A percentile compares a stretch with the other conserved stretches of the same genome.
These are phyloP conservation scores for Leptobrachium leishanense DNA, from an alignment of 2,113 vertebrate genomes.

Conservation along the genomic window DNA sequence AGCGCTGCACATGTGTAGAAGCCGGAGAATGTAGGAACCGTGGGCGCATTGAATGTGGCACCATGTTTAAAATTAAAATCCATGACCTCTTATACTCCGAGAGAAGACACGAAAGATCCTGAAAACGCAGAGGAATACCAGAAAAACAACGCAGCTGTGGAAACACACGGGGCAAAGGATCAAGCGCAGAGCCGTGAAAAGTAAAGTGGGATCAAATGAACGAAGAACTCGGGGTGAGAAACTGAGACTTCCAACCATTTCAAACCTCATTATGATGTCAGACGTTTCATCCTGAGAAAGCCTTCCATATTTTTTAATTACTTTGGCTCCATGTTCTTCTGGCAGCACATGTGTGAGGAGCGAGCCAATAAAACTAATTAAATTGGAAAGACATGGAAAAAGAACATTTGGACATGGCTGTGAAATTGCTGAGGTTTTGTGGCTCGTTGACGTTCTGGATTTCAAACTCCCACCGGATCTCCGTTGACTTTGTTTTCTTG, in stretches of 20 bases:
- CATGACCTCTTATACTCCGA: background rate
- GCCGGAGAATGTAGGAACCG: too few species aligned
- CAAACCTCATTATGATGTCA: slow-evolving; percentile 19
- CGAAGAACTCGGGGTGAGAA: background rate
- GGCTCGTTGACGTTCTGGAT: slow-evolving; percentile 6
- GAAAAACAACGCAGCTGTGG: background rate
- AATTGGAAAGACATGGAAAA: slow-evolving; percentile 40
- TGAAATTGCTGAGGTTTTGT: slow-evolving; percentile 23
- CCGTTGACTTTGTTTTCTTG: slow-evolving; percentile 14
- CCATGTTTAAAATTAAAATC: too few species aligned
- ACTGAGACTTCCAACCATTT: background rate
- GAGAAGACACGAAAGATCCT: background rate
- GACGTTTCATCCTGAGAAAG: slow-evolving; percentile 18
- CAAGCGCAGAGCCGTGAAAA: background rate
- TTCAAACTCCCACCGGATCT: background rate
- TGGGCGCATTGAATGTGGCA: too few species aligned
- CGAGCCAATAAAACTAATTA: slow-evolving; percentile 45
- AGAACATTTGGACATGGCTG: slow-evolving; percentile 38
- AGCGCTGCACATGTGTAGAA: too few species aligned
- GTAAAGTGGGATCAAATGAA: slow-evolving; percentile 18
- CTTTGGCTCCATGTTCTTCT: slow-evolving; percentile 27
- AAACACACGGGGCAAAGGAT: background rate
- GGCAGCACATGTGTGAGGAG: slow-evolving; percentile 12
- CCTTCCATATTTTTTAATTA: slow-evolving; percentile 31
- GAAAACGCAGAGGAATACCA: background rate